Evolutionary conservation across 2,888 invertebrate species (phyloP).

Genomic region (Gerris lacustris): DNA sequence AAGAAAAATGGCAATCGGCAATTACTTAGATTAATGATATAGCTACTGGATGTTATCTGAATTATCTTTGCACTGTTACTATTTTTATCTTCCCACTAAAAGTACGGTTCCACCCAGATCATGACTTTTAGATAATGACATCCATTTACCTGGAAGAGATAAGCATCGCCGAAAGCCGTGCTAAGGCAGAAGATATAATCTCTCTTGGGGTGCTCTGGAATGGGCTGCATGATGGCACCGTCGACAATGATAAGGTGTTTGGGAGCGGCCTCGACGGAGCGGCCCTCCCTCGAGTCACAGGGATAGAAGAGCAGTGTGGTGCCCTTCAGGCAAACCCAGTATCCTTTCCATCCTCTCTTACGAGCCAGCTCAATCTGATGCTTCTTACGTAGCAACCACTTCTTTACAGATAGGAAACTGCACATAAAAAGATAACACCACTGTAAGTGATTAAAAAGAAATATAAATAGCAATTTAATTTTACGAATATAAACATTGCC

Average conservation of each 20-base stretch:
- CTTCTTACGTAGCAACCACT: constrained; percentile 92
- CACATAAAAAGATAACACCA: constrained; percentile 29
- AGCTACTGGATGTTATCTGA: no score
- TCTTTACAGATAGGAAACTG: constrained; percentile 94
- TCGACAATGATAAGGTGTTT: constrained; percentile 93
- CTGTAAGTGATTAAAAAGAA: constrained; percentile 17
- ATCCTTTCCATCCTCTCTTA: constrained; percentile 94
- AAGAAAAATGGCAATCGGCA: no score
- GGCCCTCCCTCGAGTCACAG: constrained; percentile 81
- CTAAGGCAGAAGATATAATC: constrained; percentile 97
- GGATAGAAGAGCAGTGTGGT: constrained; percentile 92
- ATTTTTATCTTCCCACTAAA: neutral
- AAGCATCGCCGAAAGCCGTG: constrained; percentile 95
- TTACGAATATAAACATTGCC: no score
- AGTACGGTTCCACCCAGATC: neutral
- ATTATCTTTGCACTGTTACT: no score
- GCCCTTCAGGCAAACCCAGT: constrained; percentile 96
- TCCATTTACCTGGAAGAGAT: constrained; percentile 72
- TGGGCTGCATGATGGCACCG: constrained; percentile 94
- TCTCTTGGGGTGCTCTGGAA: constrained; percentile 96
- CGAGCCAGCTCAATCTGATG: constrained; percentile 92
- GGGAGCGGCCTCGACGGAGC: constrained; percentile 82
- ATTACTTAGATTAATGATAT: no score
- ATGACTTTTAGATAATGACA: neutral
- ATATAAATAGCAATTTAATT: constrained; percentile 1